Evolutionary conservation across 2,113 vertebrate genomes (phyloP).

Genomic region (Emydura subglobosa): DNA sequence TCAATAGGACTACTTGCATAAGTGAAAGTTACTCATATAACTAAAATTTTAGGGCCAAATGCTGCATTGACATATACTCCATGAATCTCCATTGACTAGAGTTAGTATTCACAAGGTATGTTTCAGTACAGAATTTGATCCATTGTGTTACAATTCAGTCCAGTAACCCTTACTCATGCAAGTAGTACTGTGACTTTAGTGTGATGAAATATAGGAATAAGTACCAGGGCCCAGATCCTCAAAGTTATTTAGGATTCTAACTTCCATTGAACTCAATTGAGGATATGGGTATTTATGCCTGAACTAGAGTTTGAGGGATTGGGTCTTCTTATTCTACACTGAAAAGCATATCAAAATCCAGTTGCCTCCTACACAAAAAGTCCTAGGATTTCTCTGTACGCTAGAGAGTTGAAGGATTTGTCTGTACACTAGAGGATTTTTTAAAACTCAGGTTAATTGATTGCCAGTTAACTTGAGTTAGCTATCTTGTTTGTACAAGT

Average conservation of each 20-base stretch:
- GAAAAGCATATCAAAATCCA: rapidly evolving
- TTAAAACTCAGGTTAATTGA: not conserved
- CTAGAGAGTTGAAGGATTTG: not conserved
- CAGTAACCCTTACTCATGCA: not conserved
- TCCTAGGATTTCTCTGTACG: not conserved
- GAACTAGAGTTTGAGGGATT: not conserved
- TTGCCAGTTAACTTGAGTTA: not conserved
- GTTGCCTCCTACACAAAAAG: not conserved
- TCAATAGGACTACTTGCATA: not conserved
- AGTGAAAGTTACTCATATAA: not conserved
- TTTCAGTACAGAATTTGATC: not conserved
- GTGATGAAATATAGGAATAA: rapidly evolving
- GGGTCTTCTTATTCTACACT: rapidly evolving
- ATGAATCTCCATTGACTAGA: not conserved
- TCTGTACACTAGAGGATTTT: not conserved
- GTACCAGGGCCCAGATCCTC: not conserved
- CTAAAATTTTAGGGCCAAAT: not conserved
- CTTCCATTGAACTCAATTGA: not conserved
- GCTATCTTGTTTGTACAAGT: not conserved
- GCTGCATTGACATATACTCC: rapidly evolving
- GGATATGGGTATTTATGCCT: not conserved
- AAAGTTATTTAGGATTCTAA: not conserved
- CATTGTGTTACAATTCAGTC: not conserved
- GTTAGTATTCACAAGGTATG: not conserved
- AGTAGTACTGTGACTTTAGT: not conserved